Percentiles rank a stretch among this genome's conserved stretches.
These are phyloP conservation scores for Papilio protenor DNA, from an alignment of 2,888 invertebrate genomes.

Conservation along the genomic window DNA sequence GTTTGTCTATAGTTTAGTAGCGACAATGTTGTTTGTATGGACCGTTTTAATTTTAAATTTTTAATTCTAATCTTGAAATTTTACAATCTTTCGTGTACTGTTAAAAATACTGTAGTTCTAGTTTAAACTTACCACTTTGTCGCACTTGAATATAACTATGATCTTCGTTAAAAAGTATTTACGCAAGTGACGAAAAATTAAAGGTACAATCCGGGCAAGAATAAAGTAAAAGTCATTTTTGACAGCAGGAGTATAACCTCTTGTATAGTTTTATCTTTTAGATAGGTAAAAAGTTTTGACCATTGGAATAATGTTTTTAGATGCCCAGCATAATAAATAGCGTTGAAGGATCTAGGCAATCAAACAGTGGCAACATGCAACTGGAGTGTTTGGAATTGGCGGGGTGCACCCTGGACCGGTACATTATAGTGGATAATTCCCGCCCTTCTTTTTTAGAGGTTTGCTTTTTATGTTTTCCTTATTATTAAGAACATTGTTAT, in stretches of 20 bases:
- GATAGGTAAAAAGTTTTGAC: slow-evolving; percentile 29
- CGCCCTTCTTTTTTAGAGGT: slow-evolving; percentile 89
- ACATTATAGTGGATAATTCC: slow-evolving; percentile 87
- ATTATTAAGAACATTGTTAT: not conserved
- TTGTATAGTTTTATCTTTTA: slow-evolving; percentile 31
- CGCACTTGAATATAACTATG: not conserved
- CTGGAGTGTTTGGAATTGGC: slow-evolving; percentile 90
- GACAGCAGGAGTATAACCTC: slow-evolving; percentile 43
- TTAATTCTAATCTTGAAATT: not conserved
- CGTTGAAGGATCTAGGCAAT: slow-evolving; percentile 63
- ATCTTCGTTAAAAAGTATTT: slow-evolving; percentile 46
- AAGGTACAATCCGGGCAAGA: slow-evolving; percentile 24
- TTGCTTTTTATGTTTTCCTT: slow-evolving; percentile 47
- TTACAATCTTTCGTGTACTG: not conserved
- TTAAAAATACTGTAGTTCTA: not conserved
- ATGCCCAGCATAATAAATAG: slow-evolving; percentile 73
- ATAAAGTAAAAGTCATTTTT: slow-evolving; percentile 25
- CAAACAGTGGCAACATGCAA: slow-evolving; percentile 78
- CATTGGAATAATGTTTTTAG: slow-evolving; percentile 58
- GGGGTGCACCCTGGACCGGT: slow-evolving; percentile 91
- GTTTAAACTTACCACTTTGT: not conserved
- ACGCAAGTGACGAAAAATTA: slow-evolving; percentile 12
- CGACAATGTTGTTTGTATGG: slow-evolving; percentile 7
- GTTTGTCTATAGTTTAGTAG: not conserved
- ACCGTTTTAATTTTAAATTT: slow-evolving; percentile 36